Conservation (phyloP, 2,113 vertebrate species). For the Trematocara variabile region DNA sequence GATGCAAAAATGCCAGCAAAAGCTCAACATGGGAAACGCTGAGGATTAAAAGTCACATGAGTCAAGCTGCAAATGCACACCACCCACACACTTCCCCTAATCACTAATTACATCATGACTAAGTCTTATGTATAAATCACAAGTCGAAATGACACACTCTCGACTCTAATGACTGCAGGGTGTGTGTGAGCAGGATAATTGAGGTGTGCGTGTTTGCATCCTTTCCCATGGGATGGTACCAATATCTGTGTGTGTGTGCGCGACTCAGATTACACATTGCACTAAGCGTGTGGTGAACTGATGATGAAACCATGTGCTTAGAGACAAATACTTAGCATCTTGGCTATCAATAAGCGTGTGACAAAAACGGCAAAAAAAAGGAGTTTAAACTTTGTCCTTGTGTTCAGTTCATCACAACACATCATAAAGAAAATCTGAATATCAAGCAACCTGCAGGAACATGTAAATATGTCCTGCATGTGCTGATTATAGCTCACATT, state of each 20-base stretch:
- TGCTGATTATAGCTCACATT: not conserved
- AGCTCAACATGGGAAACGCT: conserved; percentile 37
- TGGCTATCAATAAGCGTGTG: not conserved
- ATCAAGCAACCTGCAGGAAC: not conserved
- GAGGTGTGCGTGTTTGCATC: conserved; percentile 48
- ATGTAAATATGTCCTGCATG: not conserved
- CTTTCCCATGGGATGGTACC: conserved; percentile 52
- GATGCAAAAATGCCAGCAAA: not conserved
- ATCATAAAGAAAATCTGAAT: not conserved
- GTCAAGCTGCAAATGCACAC: conserved; percentile 35
- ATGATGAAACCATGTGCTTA: conserved; percentile 36
- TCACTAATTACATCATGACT: conserved; percentile 66
- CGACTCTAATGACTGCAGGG: conserved; percentile 51
- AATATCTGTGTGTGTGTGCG: not conserved
- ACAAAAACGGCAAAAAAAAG: fast-evolving
- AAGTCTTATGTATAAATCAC: conserved; percentile 54
- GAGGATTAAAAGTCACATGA: conserved; percentile 46
- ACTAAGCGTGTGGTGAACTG: conserved; percentile 22
- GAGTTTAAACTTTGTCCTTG: not conserved
- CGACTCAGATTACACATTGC: conserved; percentile 27
- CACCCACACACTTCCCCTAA: conserved; percentile 61
- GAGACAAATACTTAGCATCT: conserved; percentile 15
- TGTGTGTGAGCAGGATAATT: conserved; percentile 54
- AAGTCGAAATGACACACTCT: conserved; percentile 51
- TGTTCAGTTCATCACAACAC: not conserved